Base-by-base conservation (phyloP, 2,888 invertebrate genomes). In the Polyploca ridens region DNA sequence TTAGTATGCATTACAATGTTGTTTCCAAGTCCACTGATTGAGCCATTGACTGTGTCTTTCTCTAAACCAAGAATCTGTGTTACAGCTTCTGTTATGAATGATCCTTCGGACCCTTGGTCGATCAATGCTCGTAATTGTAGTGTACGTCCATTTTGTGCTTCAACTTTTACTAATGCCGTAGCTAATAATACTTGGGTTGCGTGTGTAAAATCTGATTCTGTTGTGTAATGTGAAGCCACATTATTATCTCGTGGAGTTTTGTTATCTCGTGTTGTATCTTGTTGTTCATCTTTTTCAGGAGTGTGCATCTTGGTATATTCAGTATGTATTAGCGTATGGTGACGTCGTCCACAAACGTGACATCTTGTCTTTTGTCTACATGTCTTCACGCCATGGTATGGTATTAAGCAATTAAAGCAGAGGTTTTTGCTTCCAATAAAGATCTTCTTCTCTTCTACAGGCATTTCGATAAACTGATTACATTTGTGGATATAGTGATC, bases 91-190 rank as follows among this genome's bases (percentile, higher is more conserved):
- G 68, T 73, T 49, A 71, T 69, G n/a, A 73, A 69, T 14, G 63
- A 64, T 6, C 66, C 69, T 58, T 73, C 68, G 46, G 73, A 73
- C 10, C 73, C 72, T 63, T 64, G 67, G 46, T 71, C 73, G n/a
- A 73, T 62, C 33, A 73, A 63, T 11, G 70, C 67, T 41, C 68
- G 58, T 27, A 64, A 41, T 19, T 62, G 35, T 49, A 62, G 58
- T 33, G 62, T 62, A 57, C 65, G 49, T 16, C 58, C 41, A 33
- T 64, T 62, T 60, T 66, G 58, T 10, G 62, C 54, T n/a, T 27
- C 57, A 33, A 61, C 65, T 49, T 46, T 10, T 3, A 68, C 65
- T 6, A 61, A 58, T 64, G 64, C 68, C 11, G 68, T 68, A 35
- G 68, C 68, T 14, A 68, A 58, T 49, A 68, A 62, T 38, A 63